Conservation (phyloP, 2,797 vertebrate species). For the Simalia tracyae region DNA sequence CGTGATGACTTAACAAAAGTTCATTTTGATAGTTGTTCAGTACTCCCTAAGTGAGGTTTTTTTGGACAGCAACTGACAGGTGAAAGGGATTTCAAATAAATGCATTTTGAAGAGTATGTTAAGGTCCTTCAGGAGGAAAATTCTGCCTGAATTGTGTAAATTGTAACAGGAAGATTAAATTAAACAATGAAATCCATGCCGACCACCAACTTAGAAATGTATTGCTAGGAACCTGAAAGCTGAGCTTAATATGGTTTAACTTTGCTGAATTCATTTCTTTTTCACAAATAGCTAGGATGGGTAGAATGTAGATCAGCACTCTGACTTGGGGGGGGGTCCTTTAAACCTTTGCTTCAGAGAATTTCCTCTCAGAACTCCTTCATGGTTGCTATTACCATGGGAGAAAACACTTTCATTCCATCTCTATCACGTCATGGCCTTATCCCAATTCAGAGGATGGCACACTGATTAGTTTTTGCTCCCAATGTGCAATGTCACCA, state of each 20-base stretch:
- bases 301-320: too few relatives aligned
- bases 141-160: slow-evolving; percentile 39
- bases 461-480: too few relatives aligned
- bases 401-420: background rate
- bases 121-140: slow-evolving; percentile 40
- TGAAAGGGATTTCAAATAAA: slow-evolving; percentile 48
- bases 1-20: background rate
- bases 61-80: slow-evolving; percentile 30
- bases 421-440: too few relatives aligned
- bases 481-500: too few relatives aligned
- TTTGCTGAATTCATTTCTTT: background rate
- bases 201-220: slow-evolving; percentile 42
- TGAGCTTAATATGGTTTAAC: background rate
- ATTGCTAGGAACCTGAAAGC: background rate
- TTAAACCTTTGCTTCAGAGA: background rate
- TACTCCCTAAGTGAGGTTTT: slow-evolving; percentile 39
- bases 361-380: too few relatives aligned
- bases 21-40: background rate
- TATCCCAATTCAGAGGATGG: too few relatives aligned
- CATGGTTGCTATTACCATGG: background rate
- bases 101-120: slow-evolving; percentile 32
- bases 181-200: slow-evolving; percentile 48
- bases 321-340: too few relatives aligned
- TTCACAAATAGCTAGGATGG: background rate
- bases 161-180: slow-evolving; percentile 24